phyloP scores from a whole-genome alignment of 2,888 invertebrate species.

The Drosophila atripex region DNA sequence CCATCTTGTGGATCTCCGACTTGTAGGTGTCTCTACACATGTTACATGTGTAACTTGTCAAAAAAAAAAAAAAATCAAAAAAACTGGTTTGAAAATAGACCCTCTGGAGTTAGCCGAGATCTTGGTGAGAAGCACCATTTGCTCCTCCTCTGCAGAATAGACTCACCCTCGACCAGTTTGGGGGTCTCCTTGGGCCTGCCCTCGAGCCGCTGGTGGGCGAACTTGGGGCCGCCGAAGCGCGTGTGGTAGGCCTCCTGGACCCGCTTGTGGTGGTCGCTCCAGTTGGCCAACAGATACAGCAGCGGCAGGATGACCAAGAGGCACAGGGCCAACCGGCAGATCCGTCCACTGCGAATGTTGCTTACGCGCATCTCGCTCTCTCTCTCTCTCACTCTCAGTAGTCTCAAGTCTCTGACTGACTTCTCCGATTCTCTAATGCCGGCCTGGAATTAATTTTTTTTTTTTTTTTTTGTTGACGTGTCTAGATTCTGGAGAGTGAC shows the following conservation, averaged over 20 bases:
- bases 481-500: slow-evolving; percentile 19
- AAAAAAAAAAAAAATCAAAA: background rate
- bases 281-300: slow-evolving; percentile 87
- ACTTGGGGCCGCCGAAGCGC: slow-evolving; percentile 72
- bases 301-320: slow-evolving; percentile 86
- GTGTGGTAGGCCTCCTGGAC: slow-evolving; percentile 78
- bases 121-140: background rate
- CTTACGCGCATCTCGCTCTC: slow-evolving; percentile 86
- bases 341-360: slow-evolving; percentile 86
- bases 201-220: slow-evolving; percentile 73
- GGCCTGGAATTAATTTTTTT: background rate
- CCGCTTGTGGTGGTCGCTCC: slow-evolving; percentile 85
- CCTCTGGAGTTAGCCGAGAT: background rate
- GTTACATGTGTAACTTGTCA: background rate
- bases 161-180: slow-evolving; percentile 82
- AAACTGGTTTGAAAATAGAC: background rate
- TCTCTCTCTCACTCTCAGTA: slow-evolving; percentile 11
- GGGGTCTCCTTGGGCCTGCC: slow-evolving; percentile 80
- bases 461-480: slow-evolving; percentile 45
- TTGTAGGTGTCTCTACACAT: background rate
- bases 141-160: background rate
- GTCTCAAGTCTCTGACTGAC: background rate
- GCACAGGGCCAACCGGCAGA: slow-evolving; percentile 85
- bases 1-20: background rate
- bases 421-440: slow-evolving; percentile 3